Conservation (phyloP, 2,113 vertebrate species). For the Recurvirostra avosetta region DNA sequence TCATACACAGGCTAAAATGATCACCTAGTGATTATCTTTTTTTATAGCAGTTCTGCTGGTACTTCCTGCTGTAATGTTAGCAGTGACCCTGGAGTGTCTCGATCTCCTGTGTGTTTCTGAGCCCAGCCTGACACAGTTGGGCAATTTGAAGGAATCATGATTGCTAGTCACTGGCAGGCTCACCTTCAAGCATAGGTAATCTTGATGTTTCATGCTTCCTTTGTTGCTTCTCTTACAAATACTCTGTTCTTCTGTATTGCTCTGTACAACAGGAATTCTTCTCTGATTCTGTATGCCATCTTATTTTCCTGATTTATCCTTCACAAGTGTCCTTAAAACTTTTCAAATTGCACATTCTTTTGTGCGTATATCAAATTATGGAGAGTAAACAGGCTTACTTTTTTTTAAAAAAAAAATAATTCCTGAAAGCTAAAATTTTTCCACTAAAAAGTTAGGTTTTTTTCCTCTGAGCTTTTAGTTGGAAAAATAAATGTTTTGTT, state of each 20-base stretch:
- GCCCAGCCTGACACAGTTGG: background rate
- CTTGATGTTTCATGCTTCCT: background rate
- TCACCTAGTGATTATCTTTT: background rate
- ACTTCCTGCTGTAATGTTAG: background rate
- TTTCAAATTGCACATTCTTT: background rate
- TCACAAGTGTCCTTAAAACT: background rate
- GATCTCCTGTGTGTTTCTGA: background rate
- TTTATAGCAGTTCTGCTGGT: background rate
- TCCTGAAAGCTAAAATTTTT: background rate
- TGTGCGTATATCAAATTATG: background rate
- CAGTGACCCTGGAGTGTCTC: background rate
- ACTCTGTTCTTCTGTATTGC: background rate
- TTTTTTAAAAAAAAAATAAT: background rate
- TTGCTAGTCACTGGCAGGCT: rapidly evolving
- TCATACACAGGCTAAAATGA: background rate
- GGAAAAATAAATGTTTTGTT: background rate
- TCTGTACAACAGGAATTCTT: background rate
- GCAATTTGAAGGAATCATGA: background rate
- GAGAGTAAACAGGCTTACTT: background rate
- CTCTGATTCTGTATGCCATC: background rate
- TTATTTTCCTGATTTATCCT: background rate
- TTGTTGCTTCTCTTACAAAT: background rate
- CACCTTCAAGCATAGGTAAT: background rate
- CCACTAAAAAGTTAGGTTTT: background rate
- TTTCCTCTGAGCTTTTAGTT: background rate